A percentile compares a stretch with the other conserved stretches of the same genome.
phyloP scores from a whole-genome alignment of 2,113 vertebrate species.

The Potamarius usumacintae region DNA sequence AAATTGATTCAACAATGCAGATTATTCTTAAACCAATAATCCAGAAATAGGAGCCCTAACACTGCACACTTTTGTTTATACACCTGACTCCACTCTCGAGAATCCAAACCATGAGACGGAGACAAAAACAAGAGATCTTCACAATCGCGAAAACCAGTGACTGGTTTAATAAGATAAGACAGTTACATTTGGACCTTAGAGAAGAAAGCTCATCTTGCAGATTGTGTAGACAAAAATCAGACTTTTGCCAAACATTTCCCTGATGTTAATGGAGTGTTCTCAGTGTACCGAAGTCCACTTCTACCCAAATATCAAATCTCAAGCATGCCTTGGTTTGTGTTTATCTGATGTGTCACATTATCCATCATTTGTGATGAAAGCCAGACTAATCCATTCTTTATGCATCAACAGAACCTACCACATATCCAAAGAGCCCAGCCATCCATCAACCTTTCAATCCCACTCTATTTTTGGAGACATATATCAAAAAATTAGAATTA shows the following conservation, averaged over 20 bases:
- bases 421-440: slow-evolving; percentile 21
- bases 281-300: slow-evolving; percentile 2
- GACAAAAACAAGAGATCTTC: background rate
- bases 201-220: slow-evolving; percentile 6
- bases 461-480: slow-evolving; percentile 21
- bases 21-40: background rate
- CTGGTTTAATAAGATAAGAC: background rate
- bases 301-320: slow-evolving; percentile 18
- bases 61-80: background rate
- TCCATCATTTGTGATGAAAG: slow-evolving; percentile 36
- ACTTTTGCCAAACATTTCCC: background rate
- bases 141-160: background rate
- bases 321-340: slow-evolving; percentile 8
- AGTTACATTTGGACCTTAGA: background rate
- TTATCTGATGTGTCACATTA: slow-evolving; percentile 14
- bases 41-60: background rate
- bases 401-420: slow-evolving; percentile 35
- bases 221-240: background rate
- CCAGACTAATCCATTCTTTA: slow-evolving; percentile 29
- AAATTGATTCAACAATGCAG: background rate
- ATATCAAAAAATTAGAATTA: slow-evolving; percentile 38
- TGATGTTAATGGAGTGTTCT: background rate
- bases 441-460: slow-evolving; percentile 45
- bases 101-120: background rate
- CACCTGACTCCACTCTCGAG: background rate